Conservation (phyloP, 2,113 vertebrate genomes). For the Misgurnus mizolepis region DNA sequence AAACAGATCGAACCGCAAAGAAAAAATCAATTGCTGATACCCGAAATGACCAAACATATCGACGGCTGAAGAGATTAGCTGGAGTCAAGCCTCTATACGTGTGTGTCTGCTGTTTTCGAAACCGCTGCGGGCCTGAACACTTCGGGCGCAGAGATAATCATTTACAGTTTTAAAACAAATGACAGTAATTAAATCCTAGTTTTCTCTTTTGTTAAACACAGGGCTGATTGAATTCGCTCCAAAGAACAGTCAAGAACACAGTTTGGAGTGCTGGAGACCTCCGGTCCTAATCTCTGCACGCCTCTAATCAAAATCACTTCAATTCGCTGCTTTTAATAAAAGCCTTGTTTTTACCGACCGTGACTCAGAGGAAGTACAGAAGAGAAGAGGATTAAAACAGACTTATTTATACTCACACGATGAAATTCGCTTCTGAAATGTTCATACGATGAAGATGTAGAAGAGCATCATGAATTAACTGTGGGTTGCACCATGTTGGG, state of each 20-base stretch:
- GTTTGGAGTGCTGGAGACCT: constrained; percentile 4
- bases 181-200: constrained; percentile 1
- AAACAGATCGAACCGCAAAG: constrained; percentile 64
- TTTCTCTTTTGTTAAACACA: neutral
- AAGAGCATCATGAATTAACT: too few relatives aligned
- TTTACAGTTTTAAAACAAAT: constrained; percentile 25
- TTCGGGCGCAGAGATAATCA: neutral
- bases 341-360: neutral
- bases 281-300: neutral
- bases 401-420: too few relatives aligned
- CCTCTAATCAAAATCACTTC: constrained; percentile 11
- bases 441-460: too few relatives aligned
- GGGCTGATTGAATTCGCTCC: neutral
- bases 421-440: too few relatives aligned
- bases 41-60: constrained; percentile 59
- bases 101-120: neutral
- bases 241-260: neutral
- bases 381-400: neutral
- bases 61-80: constrained; percentile 36
- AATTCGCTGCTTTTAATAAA: neutral
- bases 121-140: neutral
- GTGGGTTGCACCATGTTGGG: too few relatives aligned
- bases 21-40: constrained; percentile 78
- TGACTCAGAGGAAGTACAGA: neutral
- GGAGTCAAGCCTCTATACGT: neutral